Evolutionary conservation across 2,888 invertebrate species (phyloP), one percentile per base, ranked within the genome.

Genomic region (Melinaea menophilus): DNA sequence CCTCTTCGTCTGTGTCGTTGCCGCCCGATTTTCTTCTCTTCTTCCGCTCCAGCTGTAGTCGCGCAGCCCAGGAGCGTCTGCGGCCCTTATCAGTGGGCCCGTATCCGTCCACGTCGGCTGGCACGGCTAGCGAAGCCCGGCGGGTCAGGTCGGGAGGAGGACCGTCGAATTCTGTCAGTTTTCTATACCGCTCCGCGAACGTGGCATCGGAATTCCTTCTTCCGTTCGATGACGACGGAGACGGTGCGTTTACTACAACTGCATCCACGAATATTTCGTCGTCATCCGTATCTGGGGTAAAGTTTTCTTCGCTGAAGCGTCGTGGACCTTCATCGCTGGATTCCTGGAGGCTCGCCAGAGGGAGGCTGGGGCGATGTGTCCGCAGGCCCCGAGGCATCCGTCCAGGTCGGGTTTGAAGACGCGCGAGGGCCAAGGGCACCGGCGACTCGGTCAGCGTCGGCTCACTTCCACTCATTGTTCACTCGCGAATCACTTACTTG

Each of bases 1-100:
- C 80, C 75, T 86, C 89, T 58, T 86, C 85, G 64, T 92, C 90
- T 33, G 87, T 86, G 69, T 88, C 86, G 74, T 82, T 81, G 67
- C 83, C 81, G 11, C 92, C 88, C 4, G 92, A 93, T 78, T 92
- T 93, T 72, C 92, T 86, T 63, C 93, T 80, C 76, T 91, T 90
- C 73, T 90, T 89, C 68, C 91, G 88, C 74, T 92, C 92, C 71
- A 90, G 84, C 78, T 90, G 92, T 71, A 91, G 81, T 62, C 87
- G 84, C 34, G 86, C 90, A 59, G 90, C 93, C 94, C 93, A 93
- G 4, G 93, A 93, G 72, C 93, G 93, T 67, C 93, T 80, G n/a
- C 93, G 89, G 12, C 92, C 92, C 73, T 92, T 92, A 73, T 91
- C 91, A 69, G 77, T 79, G 55, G 84, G 76, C 56, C 82, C 82